Conservation (phyloP, 2,797 vertebrate species). For the Hoplostethus mediterraneus region DNA sequence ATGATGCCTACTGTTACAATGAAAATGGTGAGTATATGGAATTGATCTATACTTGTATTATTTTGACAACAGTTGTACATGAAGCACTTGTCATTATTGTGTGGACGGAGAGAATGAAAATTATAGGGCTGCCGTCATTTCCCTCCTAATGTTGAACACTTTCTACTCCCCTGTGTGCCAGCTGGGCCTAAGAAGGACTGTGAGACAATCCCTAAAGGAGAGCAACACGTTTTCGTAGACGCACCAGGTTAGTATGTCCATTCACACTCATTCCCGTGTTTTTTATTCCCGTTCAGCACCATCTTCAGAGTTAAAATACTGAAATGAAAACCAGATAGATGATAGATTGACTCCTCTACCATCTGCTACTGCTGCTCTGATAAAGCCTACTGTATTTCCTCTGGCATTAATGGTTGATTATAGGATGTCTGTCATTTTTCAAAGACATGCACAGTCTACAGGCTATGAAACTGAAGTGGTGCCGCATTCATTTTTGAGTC, state of each 20-base stretch:
- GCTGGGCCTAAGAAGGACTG: slow-evolving; percentile 62
- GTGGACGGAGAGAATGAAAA: not conserved
- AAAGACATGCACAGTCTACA: not conserved
- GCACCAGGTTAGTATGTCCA: slow-evolving; percentile 50
- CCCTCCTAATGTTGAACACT: not conserved
- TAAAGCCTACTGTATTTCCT: not conserved
- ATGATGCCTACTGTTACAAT: slow-evolving; percentile 90
- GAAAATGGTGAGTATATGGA: slow-evolving; percentile 79
- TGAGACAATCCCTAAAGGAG: rapidly evolving
- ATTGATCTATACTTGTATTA: not conserved
- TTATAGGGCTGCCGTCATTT: not conserved
- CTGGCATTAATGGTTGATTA: not conserved
- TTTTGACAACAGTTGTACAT: not conserved
- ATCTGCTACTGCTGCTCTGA: not conserved
- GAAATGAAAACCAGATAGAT: not conserved
- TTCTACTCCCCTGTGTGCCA: slow-evolving; percentile 29
- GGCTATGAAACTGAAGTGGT: not conserved
- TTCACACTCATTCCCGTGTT: not conserved
- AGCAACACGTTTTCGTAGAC: not conserved
- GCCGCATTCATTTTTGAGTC: not conserved
- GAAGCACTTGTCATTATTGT: not conserved
- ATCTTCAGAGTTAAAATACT: not conserved
- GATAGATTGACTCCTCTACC: not conserved
- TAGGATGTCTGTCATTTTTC: not conserved
- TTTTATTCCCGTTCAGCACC: not conserved